Evolutionary conservation across 2,888 invertebrate species (phyloP), one percentile per base, ranked within the genome.

Genomic region (Yponomeuta malinellus): DNA sequence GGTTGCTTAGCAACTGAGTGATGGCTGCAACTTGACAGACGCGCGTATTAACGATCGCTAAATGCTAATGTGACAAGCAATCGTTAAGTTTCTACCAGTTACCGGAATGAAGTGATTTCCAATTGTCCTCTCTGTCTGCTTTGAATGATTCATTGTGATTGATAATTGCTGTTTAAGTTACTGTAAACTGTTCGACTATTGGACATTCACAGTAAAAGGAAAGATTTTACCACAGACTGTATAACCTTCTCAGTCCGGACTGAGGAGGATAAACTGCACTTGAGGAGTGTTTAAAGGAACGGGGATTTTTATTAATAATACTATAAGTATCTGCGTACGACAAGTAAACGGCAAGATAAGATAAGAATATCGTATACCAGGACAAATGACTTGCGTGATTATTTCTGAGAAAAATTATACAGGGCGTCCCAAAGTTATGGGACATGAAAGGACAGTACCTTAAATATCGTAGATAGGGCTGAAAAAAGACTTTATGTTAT

Each of bases 1-100:
- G 66, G 48, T 33, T 52, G 33, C 63, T 9, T 52, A 59, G 10
- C 33, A 52, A 63, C n/a, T 64, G 64, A 64, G 64, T 10, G 64
- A 64, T 64, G 64, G 31, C 64, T 9, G 64, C 23, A 12, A 23
- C 10, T 23, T 64, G 64, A 64, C 64, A 29, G 64, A 64, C 29
- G 52, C 52, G 52, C 52, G 52, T 59, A 29, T 64, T 29, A 64
- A 64, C 31, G 64, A 64, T 10, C n/a, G 23, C 31, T 64, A 29
- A 64, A 64, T 64, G 31, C 29, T 64, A 64, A 64, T 64, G 64
- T 64, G 64, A 64, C 64, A 64, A 64, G 64, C 6, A 4, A 1
- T 64, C 64, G 31, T 64, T 64, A 59, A 59, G 15, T 59, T 59
- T 59, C 52, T 15, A 59, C 52, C 12, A 59, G 52, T 59, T 59